These are phyloP conservation scores for Steinernema carpocapsae DNA, from an alignment of 2,888 invertebrate species.

Conservation along the genomic window DNA sequence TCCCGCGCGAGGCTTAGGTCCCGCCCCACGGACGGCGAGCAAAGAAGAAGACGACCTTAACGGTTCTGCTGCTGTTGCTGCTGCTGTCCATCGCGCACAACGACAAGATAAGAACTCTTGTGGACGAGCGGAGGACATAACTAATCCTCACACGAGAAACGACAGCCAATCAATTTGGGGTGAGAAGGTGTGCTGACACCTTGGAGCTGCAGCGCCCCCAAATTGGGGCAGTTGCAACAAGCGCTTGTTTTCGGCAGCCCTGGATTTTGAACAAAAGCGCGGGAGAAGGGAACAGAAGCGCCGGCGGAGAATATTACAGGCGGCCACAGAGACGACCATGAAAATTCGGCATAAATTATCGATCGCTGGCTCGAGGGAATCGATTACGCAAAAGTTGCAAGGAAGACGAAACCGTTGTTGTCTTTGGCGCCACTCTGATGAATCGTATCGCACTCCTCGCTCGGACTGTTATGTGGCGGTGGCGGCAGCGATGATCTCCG, in stretches of 20 bases:
- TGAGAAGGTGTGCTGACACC: conserved; percentile 12
- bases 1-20: neutral
- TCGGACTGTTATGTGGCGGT: neutral
- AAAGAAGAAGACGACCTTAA: conserved; percentile 15
- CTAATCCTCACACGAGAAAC: neutral
- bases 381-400: conserved; percentile 30
- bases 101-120: conserved; percentile 19
- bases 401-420: conserved; percentile 10
- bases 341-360: conserved; percentile 26
- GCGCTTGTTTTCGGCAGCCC: neutral
- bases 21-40: conserved; percentile 10
- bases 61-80: too few relatives aligned
- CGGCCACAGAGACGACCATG: neutral
- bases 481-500: neutral
- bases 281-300: neutral
- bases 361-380: conserved; percentile 19
- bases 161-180: conserved; percentile 7
- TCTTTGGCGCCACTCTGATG: conserved; percentile 14
- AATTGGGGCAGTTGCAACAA: too few relatives aligned
- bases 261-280: neutral
- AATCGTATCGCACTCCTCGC: conserved; percentile 17
- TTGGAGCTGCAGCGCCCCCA: conserved; percentile 2
- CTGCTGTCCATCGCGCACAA: too few relatives aligned
- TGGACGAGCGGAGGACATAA: conserved; percentile 14
- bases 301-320: conserved; percentile 2